Conservation (phyloP, 2,797 vertebrate genomes). For the Mus spretus region DNA sequence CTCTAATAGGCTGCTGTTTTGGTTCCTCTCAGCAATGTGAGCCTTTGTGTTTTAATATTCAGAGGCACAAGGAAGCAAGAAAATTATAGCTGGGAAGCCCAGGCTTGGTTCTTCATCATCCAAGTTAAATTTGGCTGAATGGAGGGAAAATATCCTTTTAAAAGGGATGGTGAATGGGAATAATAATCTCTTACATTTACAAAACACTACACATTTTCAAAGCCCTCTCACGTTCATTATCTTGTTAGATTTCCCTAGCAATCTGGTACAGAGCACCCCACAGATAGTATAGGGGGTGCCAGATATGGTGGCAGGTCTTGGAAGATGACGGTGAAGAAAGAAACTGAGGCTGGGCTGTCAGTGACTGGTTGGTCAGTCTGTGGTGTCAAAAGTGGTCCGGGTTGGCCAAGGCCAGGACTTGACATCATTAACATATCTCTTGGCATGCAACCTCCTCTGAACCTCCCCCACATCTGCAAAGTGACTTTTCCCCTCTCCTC, state of each 20-base stretch:
- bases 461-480: rapidly evolving
- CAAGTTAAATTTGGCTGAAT: conserved; percentile 79
- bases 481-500: neutral
- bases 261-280: neutral
- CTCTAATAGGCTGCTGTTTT: conserved; percentile 77
- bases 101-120: conserved; percentile 74
- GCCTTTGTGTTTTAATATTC: conserved; percentile 85
- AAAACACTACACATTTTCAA: conserved; percentile 67
- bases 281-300: neutral
- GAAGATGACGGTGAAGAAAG: neutral
- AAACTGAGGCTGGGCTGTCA: neutral
- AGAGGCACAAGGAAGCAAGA: conserved; percentile 78
- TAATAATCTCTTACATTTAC: conserved; percentile 70
- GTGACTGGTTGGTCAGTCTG: neutral
- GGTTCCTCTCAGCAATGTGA: conserved; percentile 78
- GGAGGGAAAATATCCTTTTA: conserved; percentile 80
- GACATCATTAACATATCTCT: neutral
- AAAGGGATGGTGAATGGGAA: conserved; percentile 74
- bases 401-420: neutral
- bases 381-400: neutral
- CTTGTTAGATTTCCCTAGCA: conserved; percentile 49
- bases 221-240: conserved; percentile 59
- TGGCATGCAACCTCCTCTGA: neutral
- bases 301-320: neutral
- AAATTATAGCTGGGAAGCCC: conserved; percentile 73